phyloP scores from a whole-genome alignment of 2,113 vertebrate genomes.

The Antechinus stuartii region DNA sequence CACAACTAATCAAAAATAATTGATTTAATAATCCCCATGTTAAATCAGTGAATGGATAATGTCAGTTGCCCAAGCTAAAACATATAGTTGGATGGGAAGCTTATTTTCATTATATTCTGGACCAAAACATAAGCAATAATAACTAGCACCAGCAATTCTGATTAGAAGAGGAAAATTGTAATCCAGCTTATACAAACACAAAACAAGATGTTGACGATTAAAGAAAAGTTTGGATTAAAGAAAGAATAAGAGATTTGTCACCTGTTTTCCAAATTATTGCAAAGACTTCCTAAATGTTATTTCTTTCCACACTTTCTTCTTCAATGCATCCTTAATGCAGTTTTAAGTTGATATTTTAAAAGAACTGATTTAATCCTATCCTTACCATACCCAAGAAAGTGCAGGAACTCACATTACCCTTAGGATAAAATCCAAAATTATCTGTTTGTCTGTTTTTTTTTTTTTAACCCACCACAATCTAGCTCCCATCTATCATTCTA shows the following conservation, averaged over 20 bases:
- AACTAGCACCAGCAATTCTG: not conserved
- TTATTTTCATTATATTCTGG: not conserved
- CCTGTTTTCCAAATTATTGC: not conserved
- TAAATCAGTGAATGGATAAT: not conserved
- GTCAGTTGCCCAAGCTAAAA: not conserved
- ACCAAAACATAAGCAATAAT: not conserved
- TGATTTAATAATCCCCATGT: not conserved
- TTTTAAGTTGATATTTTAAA: not conserved
- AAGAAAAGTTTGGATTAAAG: not conserved
- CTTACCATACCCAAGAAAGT: not conserved
- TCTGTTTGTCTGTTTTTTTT: not conserved
- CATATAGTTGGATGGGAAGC: not conserved
- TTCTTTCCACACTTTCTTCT: not conserved
- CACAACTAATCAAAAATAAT: not conserved
- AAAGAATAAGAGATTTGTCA: slow-evolving; percentile 1
- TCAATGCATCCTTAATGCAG: not conserved
- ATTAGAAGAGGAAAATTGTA: not conserved
- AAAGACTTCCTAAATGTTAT: not conserved
- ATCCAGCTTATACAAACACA: not conserved
- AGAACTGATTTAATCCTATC: not conserved
- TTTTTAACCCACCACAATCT: not conserved
- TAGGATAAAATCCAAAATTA: not conserved
- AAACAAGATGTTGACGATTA: not conserved
- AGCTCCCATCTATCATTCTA: not conserved
- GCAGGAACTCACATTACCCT: not conserved